Conservation (phyloP, 2,888 invertebrate genomes). For the Acrocera orbiculus region DNA sequence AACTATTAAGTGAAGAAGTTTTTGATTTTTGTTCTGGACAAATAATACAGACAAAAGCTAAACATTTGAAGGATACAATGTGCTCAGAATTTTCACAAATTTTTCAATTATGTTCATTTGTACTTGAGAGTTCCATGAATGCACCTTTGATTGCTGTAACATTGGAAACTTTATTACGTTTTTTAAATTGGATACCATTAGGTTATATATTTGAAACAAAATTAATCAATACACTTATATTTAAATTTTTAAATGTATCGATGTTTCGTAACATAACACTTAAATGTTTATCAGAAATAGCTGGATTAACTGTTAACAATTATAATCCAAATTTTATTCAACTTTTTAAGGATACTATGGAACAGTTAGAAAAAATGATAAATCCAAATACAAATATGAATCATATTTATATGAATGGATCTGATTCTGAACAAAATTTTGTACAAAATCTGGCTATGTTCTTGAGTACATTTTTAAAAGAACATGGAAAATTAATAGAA, state of each 20-base stretch:
- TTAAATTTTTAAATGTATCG: slow-evolving; percentile 94
- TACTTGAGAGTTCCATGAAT: slow-evolving; percentile 95
- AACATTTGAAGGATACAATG: slow-evolving; percentile 98
- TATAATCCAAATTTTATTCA: slow-evolving; percentile 88
- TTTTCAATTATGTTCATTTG: slow-evolving; percentile 94
- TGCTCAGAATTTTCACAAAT: slow-evolving; percentile 98
- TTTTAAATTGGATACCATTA: slow-evolving; percentile 99
- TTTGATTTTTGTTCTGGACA: slow-evolving; percentile 98
- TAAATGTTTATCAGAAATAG: slow-evolving; percentile 97
- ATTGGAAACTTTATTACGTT: slow-evolving; percentile 85
- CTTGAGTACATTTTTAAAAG: slow-evolving; percentile 89
- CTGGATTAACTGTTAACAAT: slow-evolving; percentile 71
- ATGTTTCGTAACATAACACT: slow-evolving; percentile 95
- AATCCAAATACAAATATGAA: slow-evolving; percentile 82
- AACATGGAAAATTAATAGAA: slow-evolving; percentile 81
- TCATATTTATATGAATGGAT: slow-evolving; percentile 82
- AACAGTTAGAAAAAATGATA: slow-evolving; percentile 80
- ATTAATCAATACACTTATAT: slow-evolving; percentile 80
- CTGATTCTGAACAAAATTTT: slow-evolving; percentile 95
- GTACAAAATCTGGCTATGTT: slow-evolving; percentile 97
- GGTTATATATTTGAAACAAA: slow-evolving; percentile 99
- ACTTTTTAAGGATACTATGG: slow-evolving; percentile 82
- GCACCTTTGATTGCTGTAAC: slow-evolving; percentile 91
- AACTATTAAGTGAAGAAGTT: slow-evolving; percentile 93
- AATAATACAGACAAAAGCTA: slow-evolving; percentile 97